Evolutionary conservation across 1,140 invertebrate genomes (phyloP).

Genomic region (Cydia amplana): DNA sequence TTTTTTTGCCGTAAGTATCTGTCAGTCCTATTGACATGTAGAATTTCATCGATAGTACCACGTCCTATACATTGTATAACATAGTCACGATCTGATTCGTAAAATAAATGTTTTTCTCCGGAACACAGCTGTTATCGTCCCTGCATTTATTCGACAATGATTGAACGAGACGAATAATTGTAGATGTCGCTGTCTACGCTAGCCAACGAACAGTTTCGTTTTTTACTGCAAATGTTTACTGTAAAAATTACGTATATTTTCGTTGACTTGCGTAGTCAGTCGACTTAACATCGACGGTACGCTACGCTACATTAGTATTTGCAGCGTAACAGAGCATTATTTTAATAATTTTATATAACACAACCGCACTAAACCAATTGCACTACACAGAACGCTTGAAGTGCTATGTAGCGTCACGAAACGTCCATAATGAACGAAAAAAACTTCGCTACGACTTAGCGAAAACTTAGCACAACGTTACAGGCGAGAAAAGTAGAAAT

Average conservation of each 20-base stretch:
- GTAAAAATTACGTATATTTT: not conserved
- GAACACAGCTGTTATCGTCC: not conserved
- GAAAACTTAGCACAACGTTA: not conserved
- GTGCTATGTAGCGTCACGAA: constrained; percentile 12
- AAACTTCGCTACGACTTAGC: constrained; percentile 4
- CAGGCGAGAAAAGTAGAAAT: not conserved
- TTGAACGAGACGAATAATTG: not conserved
- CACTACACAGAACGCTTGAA: constrained; percentile 6
- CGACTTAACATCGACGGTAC: not conserved
- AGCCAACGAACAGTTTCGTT: not conserved
- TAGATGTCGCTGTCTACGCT: not conserved
- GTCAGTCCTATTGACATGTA: not conserved
- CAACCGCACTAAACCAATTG: constrained; percentile 1
- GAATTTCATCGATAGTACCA: not conserved
- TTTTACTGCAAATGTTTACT: not conserved
- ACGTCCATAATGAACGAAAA: not conserved
- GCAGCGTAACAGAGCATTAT: constrained; percentile 5
- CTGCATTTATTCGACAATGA: constrained; percentile 16
- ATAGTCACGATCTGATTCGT: not conserved
- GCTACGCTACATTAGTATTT: constrained; percentile 2
- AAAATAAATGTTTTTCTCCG: not conserved
- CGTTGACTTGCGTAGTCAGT: not conserved
- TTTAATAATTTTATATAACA: constrained; percentile 19
- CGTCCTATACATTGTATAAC: no score
- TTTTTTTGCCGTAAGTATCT: not conserved